Base-by-base conservation (phyloP, 2,113 vertebrate species). In the Microcebus griseorufus region DNA sequence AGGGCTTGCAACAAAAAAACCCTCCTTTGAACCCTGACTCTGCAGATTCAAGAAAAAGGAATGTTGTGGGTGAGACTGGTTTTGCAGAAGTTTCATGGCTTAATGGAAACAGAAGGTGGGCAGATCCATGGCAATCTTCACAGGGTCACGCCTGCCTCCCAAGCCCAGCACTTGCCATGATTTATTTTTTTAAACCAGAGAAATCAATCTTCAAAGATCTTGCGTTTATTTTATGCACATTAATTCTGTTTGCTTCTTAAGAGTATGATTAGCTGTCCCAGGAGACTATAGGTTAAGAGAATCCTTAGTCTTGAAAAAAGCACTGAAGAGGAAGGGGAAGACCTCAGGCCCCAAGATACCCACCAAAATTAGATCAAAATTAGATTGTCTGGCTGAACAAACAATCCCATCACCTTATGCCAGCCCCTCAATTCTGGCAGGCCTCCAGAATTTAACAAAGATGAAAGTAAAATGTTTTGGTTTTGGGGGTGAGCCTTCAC, bases 211-310 rank as follows among this genome's bases (percentile, higher is more conserved):
- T 37, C 72, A 88, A 88, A 92, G 18, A 76, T 39, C 22, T 90
- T 85, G 32, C 14, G 29, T 88, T 93, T 94, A 11, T 82, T 95
- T 93, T 94, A 53, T 75, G 55, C 42, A 39, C 48, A 37, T 60
- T 32, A 58, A 51, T 42, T 89, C 64, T 88, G n/a, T 93, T 91
- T 96, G 84, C 64, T 88, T 75, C 78, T 95, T 72, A 95, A 76
- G 78, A 72, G 29, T n/a, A 27, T 72, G 18, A 67, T 53, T 90
- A 82, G 48, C 34, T 60, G 18, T 32, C 78, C 51, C n/a, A 70
- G 34, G 51, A 79, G 16, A n/a, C 27, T 70, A 25, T 1, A 72
- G 83, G n/a, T 45, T 81, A 32, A 91, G 70, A 93, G 93, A 81
- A 39, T 48, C 29, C 14, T 78, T 48, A 34, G 29, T 88, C 70